Conservation (phyloP, 2,888 invertebrate species). For the Epirrhoe alternata region DNA sequence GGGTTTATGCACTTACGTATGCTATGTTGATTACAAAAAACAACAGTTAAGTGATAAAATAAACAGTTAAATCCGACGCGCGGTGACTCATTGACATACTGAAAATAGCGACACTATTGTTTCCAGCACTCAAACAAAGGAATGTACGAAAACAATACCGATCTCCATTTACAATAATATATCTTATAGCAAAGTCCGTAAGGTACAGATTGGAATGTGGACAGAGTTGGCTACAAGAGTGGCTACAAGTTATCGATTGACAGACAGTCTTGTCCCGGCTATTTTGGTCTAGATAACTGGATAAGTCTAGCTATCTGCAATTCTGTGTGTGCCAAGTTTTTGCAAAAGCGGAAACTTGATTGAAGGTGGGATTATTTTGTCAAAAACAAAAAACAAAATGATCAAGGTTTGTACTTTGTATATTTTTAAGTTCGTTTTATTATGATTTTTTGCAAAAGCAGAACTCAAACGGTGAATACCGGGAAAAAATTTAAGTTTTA, state of each 20-base stretch:
- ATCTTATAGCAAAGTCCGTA: neutral
- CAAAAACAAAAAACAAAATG: no score
- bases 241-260: conserved; percentile 24
- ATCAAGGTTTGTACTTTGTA: no score
- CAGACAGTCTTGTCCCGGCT: conserved; percentile 6
- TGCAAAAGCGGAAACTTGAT: no score
- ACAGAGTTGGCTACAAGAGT: conserved; percentile 17
- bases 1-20: no score
- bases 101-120: conserved; percentile 64
- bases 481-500: no score
- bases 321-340: no score
- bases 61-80: conserved; percentile 47
- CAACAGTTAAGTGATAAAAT: conserved; percentile 28
- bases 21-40: conserved; percentile 3
- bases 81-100: conserved; percentile 62
- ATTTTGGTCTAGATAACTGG: conserved; percentile 4
- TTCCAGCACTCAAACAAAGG: conserved; percentile 44
- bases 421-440: no score
- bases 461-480: no score
- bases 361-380: no score
- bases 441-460: no score
- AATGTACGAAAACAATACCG: conserved; percentile 39
- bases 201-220: conserved; percentile 10
- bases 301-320: neutral
- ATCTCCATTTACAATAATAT: conserved; percentile 7